Evolutionary conservation across 2,797 vertebrate species (phyloP).

Genomic region (Margarornis squamiger): DNA sequence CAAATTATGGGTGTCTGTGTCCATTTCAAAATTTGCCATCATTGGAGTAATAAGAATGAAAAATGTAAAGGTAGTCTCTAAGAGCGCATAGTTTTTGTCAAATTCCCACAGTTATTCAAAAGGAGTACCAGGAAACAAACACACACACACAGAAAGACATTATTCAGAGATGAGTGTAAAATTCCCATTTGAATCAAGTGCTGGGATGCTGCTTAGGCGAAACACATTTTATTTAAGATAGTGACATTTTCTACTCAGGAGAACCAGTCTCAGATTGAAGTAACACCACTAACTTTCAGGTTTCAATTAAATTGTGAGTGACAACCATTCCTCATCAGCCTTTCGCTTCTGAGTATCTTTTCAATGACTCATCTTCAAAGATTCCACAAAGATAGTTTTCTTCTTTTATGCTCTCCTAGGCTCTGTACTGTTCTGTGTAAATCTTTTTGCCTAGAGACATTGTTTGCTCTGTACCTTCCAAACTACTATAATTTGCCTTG

Average conservation of each 20-base stretch:
- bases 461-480: not conserved
- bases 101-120: not conserved
- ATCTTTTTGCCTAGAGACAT: not conserved
- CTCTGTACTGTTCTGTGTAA: fast-evolving
- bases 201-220: not conserved
- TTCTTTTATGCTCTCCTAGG: not conserved
- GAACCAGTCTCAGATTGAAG: not conserved
- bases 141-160: not conserved
- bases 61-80: not conserved
- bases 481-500: not conserved
- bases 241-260: not conserved
- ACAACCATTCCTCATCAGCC: not conserved
- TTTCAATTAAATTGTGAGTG: not conserved
- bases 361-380: not conserved
- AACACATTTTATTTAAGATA: not conserved
- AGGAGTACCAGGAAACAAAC: not conserved
- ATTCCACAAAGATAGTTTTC: not conserved
- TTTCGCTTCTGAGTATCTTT: not conserved
- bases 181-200: not conserved
- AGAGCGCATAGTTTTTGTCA: fast-evolving
- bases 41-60: not conserved
- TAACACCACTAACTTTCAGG: not conserved
- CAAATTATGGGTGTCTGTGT: not conserved
- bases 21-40: not conserved
- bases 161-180: not conserved